phyloP scores from a whole-genome alignment of 2,888 invertebrate species.

The Hybos culiciformis region DNA sequence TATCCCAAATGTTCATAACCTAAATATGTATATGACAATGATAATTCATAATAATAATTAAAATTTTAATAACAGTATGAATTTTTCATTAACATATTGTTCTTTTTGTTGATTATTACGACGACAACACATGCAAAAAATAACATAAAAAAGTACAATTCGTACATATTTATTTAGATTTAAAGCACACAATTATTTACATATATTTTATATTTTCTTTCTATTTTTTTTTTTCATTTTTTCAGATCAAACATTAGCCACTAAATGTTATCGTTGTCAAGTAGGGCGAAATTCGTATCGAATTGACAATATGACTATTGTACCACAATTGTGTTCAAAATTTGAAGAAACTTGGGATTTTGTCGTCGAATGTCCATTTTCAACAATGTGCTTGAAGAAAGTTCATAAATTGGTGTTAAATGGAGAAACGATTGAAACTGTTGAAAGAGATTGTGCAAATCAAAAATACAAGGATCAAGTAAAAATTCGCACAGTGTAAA shows the following conservation, averaged over 20 bases:
- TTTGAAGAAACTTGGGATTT: slow-evolving; percentile 59
- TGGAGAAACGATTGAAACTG: slow-evolving; percentile 35
- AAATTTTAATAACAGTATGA: too few relatives aligned
- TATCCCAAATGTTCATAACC: too few relatives aligned
- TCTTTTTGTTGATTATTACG: too few relatives aligned
- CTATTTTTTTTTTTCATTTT: slow-evolving; percentile 10
- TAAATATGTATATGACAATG: too few relatives aligned
- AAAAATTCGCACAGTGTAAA: not conserved
- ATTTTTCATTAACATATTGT: too few relatives aligned
- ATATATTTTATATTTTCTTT: not conserved
- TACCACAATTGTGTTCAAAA: slow-evolving; percentile 55
- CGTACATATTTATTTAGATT: too few relatives aligned
- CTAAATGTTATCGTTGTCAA: slow-evolving; percentile 63
- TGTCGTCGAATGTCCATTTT: slow-evolving; percentile 62
- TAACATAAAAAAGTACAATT: too few relatives aligned
- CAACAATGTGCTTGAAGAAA: slow-evolving; percentile 72
- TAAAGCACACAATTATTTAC: not conserved
- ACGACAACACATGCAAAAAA: too few relatives aligned
- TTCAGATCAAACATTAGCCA: slow-evolving; percentile 30
- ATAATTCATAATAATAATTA: too few relatives aligned
- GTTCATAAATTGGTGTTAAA: slow-evolving; percentile 50
- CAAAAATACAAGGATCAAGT: slow-evolving; percentile 48
- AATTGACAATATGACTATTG: slow-evolving; percentile 39
- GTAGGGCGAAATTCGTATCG: slow-evolving; percentile 42
- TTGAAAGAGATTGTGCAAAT: slow-evolving; percentile 54